Evolutionary conservation across 1,140 invertebrate genomes (phyloP).

Genomic region (Lutraria rhynchaena): DNA sequence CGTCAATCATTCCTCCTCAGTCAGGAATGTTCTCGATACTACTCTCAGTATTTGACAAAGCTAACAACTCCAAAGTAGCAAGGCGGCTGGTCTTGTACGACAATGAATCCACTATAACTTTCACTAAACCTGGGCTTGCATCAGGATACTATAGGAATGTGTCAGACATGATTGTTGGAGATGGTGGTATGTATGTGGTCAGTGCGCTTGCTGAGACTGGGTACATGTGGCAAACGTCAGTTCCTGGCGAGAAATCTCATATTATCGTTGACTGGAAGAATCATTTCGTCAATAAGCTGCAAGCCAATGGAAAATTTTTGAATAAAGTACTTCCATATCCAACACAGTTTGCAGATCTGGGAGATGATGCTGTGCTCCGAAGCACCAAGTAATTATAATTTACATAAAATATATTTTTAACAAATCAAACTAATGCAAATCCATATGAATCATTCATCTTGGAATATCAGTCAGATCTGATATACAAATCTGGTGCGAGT

Average conservation of each 20-base stretch:
- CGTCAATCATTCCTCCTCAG: no score
- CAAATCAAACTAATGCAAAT: no score
- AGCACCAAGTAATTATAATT: slow-evolving; percentile 32
- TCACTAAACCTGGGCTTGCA: slow-evolving; percentile 1
- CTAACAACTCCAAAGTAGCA: slow-evolving; percentile 58
- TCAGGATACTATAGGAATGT: neutral
- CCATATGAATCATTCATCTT: no score
- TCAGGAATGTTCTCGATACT: slow-evolving; percentile 18
- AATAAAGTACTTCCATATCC: slow-evolving; percentile 34
- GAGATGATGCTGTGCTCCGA: slow-evolving; percentile 5
- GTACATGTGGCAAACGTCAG: slow-evolving; percentile 46
- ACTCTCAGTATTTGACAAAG: slow-evolving; percentile 7
- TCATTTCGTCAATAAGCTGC: slow-evolving; percentile 30
- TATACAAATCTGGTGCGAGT: no score
- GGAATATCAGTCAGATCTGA: no score
- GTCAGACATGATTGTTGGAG: neutral
- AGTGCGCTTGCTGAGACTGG: slow-evolving; percentile 43
- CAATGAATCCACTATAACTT: slow-evolving; percentile 86
- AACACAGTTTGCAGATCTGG: slow-evolving; percentile 5
- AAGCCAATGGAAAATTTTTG: neutral
- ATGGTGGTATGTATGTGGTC: slow-evolving; percentile 36
- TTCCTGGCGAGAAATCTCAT: neutral
- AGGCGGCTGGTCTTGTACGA: slow-evolving; percentile 61
- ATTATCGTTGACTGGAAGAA: slow-evolving; percentile 22
- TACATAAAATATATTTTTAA: no score